Conservation (phyloP, 2,888 invertebrate species). For the Drosophila seclusa region DNA sequence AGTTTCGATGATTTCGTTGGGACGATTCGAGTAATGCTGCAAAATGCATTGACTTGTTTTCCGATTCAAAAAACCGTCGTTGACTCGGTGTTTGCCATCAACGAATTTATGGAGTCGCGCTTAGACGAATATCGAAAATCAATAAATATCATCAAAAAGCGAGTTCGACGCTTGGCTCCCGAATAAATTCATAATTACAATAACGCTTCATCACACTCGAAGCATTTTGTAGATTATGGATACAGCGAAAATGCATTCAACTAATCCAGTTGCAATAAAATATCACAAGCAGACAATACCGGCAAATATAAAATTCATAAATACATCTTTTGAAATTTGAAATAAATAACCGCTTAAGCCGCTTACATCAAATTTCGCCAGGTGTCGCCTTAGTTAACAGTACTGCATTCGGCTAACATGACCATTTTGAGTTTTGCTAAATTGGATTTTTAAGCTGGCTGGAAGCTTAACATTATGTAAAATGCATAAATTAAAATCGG, state of each 20-base stretch:
- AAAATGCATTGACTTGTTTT: conserved; percentile 32
- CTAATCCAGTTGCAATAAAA: neutral
- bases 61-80: neutral
- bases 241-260: neutral
- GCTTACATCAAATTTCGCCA: neutral
- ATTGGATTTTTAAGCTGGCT: neutral
- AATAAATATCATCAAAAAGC: neutral
- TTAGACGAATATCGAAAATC: neutral
- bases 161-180: neutral
- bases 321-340: neutral
- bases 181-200: neutral
- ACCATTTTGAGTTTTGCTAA: conserved; percentile 11
- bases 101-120: conserved; percentile 1
- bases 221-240: neutral
- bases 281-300: neutral
- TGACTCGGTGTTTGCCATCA: conserved; percentile 1
- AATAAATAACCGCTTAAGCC: neutral
- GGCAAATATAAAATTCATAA: neutral
- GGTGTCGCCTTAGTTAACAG: conserved; percentile 9
- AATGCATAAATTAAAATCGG: neutral
- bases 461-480: neutral
- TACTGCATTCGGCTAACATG: neutral
- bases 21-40: conserved; percentile 35
- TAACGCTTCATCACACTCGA: neutral
- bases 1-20: conserved; percentile 33